These are phyloP conservation scores for Heliconius sara DNA, from an alignment of 2,888 invertebrate genomes.

Conservation along the genomic window DNA sequence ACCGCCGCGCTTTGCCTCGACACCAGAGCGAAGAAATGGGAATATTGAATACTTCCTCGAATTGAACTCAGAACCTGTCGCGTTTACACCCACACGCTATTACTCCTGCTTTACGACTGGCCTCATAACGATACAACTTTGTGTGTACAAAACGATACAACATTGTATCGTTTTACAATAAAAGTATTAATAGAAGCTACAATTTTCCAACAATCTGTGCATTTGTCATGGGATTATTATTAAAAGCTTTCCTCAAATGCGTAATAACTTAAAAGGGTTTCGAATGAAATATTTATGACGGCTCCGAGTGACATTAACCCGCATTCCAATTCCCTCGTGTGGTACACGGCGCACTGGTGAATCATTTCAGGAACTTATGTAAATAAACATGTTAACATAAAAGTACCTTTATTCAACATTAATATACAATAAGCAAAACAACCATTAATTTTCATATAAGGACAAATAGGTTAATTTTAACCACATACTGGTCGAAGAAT, in stretches of 20 bases:
- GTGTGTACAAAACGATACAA: neutral
- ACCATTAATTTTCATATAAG: neutral
- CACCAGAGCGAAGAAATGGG: no score
- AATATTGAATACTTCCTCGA: no score
- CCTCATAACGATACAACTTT: neutral
- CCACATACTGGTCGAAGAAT: neutral
- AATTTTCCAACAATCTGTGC: conserved; percentile 29
- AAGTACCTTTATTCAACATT: conserved; percentile 1
- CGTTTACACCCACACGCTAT: no score
- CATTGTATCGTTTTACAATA: conserved; percentile 11
- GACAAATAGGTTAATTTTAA: no score
- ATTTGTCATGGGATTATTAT: conserved; percentile 39
- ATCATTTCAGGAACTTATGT: conserved; percentile 38
- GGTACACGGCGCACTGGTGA: conserved; percentile 30
- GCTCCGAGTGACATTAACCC: conserved; percentile 69
- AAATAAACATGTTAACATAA: conserved; percentile 30
- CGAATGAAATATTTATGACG: conserved; percentile 74
- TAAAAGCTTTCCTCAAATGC: conserved; percentile 54
- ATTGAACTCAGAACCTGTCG: no score
- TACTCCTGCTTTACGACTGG: no score
- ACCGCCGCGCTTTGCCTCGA: no score
- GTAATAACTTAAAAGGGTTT: conserved; percentile 67
- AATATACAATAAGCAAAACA: neutral
- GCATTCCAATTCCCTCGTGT: conserved; percentile 72
- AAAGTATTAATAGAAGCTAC: conserved; percentile 9